Evolutionary conservation across 2,888 invertebrate species (phyloP).

Genomic region (Rhamphomyia laevipes): DNA sequence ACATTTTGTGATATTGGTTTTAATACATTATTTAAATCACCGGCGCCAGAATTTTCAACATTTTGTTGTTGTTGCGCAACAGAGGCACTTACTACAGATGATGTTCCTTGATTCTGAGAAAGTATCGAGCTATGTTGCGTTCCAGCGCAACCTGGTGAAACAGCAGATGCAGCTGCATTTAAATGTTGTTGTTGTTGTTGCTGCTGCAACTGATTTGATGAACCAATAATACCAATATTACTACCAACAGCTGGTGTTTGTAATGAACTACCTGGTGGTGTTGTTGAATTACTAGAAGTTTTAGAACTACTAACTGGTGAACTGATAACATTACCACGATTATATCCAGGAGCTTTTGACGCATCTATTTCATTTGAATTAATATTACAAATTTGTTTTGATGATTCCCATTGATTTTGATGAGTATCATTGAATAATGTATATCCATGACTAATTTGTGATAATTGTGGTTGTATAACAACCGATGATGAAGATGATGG

Average conservation of each 20-base stretch:
- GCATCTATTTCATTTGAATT: constrained; percentile 56
- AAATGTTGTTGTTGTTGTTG: not conserved
- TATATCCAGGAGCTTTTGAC: constrained; percentile 82
- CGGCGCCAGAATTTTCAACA: not conserved
- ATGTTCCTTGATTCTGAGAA: constrained; percentile 14
- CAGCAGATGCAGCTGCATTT: not conserved
- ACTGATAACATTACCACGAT: constrained; percentile 61
- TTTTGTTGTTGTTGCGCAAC: constrained; percentile 2
- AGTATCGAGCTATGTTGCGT: constrained; percentile 9
- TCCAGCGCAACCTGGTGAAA: constrained; percentile 16
- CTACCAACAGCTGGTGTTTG: constrained; percentile 6
- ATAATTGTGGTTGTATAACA: constrained; percentile 26
- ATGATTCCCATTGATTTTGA: constrained; percentile 40
- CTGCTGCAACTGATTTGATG: constrained; percentile 12
- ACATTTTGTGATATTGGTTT: constrained; percentile 12
- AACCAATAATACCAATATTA: constrained; percentile 11
- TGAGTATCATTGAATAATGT: constrained; percentile 72
- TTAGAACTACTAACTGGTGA: constrained; percentile 62
- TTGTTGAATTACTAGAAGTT: constrained; percentile 43
- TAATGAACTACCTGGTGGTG: constrained; percentile 37
- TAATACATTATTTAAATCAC: constrained; percentile 16
- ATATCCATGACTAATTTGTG: constrained; percentile 50
- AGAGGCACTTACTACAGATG: constrained; percentile 9
- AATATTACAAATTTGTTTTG: constrained; percentile 35
- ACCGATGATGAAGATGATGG: constrained; percentile 13